phyloP scores from a whole-genome alignment of 23 tunicate species.

The Pegea sp. region DNA sequence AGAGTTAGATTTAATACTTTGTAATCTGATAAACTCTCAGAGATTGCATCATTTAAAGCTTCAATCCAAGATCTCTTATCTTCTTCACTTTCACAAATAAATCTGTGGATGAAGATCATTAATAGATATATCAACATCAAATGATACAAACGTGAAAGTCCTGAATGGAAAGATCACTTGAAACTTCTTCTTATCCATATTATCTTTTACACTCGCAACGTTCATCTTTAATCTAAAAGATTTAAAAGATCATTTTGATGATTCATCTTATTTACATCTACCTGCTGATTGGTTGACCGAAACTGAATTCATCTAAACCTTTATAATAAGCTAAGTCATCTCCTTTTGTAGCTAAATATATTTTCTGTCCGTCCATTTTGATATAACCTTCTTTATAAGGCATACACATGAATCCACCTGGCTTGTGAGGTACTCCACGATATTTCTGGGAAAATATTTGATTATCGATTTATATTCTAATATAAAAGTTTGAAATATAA shows the following conservation, averaged over 20 bases:
- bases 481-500: no score
- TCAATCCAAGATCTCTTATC: conserved; percentile 81
- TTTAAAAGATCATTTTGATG: neutral
- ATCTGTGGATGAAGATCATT: no score
- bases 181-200: conserved; percentile 46
- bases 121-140: no score
- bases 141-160: conserved; percentile 43
- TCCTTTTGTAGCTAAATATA: conserved; percentile 62
- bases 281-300: conserved; percentile 75
- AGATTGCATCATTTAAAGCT: conserved; percentile 47
- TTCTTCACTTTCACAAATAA: conserved; percentile 63
- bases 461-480: no score
- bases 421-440: no score
- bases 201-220: conserved; percentile 50
- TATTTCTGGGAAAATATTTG: no score
- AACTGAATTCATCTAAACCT: conserved; percentile 41
- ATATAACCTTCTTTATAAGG: conserved; percentile 75
- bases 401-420: conserved; percentile 79
- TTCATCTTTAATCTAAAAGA: conserved; percentile 27
- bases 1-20: no score
- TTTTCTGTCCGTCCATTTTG: conserved; percentile 75
- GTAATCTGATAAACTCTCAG: conserved; percentile 68
- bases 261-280: neutral
- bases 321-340: conserved; percentile 63
- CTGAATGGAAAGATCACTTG: conserved; percentile 56